phyloP scores from a whole-genome alignment of 1,140 invertebrate species.

The Bombus turneri region DNA sequence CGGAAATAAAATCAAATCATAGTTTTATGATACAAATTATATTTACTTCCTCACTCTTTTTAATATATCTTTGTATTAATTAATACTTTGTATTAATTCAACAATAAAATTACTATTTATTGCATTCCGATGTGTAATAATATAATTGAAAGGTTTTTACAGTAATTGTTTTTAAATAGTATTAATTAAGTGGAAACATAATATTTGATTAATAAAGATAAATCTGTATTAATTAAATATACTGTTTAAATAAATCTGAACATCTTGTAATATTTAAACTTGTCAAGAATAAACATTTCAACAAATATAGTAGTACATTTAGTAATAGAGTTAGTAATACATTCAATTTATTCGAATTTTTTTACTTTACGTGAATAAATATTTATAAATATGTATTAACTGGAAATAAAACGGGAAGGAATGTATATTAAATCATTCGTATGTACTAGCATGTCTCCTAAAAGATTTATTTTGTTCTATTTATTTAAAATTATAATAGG shows the following conservation, averaged over 20 bases:
- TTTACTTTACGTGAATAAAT: background rate
- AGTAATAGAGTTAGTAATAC: background rate
- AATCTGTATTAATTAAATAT: slow-evolving; percentile 22
- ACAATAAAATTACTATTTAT: background rate
- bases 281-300: background rate
- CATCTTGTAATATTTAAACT: background rate
- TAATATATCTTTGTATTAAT: background rate
- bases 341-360: background rate
- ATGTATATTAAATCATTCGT: background rate
- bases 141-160: background rate
- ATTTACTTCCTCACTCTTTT: background rate
- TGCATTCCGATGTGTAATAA: background rate
- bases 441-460: background rate
- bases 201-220: slow-evolving; percentile 4
- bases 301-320: slow-evolving; percentile 11
- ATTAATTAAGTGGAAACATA: background rate
- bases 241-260: background rate
- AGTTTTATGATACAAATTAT: background rate
- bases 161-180: background rate
- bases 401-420: background rate
- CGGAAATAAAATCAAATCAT: background rate
- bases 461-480: slow-evolving; percentile 23
- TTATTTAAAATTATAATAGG: background rate
- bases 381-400: background rate
- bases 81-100: background rate